phyloP scores from a whole-genome alignment of 2,113 vertebrate genomes.

The Epinephelus lanceolatus region DNA sequence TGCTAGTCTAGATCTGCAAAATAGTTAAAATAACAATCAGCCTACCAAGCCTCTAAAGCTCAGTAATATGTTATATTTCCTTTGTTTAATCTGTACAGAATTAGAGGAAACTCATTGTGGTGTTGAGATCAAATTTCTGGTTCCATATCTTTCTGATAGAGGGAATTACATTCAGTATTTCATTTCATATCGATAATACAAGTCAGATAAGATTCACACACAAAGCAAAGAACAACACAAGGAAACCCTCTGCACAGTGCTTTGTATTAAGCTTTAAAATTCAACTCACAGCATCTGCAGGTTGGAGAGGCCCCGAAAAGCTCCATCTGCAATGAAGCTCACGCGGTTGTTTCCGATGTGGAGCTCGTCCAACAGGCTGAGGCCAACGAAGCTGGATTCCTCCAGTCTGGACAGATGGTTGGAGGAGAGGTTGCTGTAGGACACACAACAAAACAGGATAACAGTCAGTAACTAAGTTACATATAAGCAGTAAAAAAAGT shows the following conservation, averaged over 20 bases:
- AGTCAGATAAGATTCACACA: neutral
- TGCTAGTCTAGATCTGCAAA: neutral
- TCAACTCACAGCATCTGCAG: slow-evolving; percentile 91
- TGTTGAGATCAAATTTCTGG: neutral
- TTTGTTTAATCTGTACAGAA: neutral
- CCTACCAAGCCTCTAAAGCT: neutral
- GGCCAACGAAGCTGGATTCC: slow-evolving; percentile 93
- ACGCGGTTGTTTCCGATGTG: slow-evolving; percentile 93
- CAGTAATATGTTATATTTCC: neutral
- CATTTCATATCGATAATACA: neutral
- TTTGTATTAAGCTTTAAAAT: neutral
- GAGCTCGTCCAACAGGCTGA: slow-evolving; percentile 90
- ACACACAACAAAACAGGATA: neutral
- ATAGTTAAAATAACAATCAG: neutral
- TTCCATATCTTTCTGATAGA: neutral
- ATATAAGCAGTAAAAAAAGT: too few relatives aligned
- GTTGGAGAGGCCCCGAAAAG: slow-evolving; percentile 92
- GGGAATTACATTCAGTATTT: neutral
- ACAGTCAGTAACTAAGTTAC: neutral
- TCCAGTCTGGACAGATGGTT: slow-evolving; percentile 94
- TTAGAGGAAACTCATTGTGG: neutral
- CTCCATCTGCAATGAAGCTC: slow-evolving; percentile 96
- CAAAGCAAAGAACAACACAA: neutral
- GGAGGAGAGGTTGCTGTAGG: slow-evolving; percentile 90
- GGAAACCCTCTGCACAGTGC: neutral